Evolutionary conservation across 2,888 invertebrate species (phyloP).

Genomic region (Acrobasis suavella): DNA sequence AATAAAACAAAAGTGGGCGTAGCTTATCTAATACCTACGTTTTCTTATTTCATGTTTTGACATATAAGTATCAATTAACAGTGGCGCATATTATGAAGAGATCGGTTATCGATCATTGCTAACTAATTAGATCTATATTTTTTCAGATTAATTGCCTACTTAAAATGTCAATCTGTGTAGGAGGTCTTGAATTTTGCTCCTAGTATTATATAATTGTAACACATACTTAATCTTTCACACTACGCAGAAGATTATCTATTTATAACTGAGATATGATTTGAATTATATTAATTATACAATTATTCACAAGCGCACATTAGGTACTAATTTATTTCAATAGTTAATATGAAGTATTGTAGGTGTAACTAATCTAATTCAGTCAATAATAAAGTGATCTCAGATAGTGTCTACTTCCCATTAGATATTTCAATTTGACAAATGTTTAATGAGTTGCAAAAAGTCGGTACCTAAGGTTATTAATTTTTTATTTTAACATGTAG

Average conservation of each 20-base stretch:
- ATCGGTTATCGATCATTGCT: slow-evolving; percentile 33
- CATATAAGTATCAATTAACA: slow-evolving; percentile 35
- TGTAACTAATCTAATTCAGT: too few species aligned
- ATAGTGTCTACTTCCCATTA: background rate
- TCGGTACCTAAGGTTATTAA: background rate
- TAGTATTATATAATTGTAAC: too few species aligned
- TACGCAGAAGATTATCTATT: too few species aligned
- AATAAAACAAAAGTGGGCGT: slow-evolving; percentile 31
- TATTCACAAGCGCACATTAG: too few species aligned
- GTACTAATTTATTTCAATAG: too few species aligned
- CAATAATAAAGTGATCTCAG: background rate
- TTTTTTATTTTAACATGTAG: background rate
- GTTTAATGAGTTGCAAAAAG: background rate
- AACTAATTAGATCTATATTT: slow-evolving; percentile 17
- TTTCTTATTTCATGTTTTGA: slow-evolving; percentile 32
- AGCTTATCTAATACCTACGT: slow-evolving; percentile 20
- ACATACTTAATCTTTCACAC: too few species aligned
- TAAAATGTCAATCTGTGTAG: slow-evolving; percentile 26
- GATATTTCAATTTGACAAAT: background rate
- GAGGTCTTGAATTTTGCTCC: slow-evolving; percentile 17
- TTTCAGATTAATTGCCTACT: slow-evolving; percentile 17
- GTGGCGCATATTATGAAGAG: slow-evolving; percentile 28
- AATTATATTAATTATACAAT: too few species aligned
- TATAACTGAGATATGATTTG: too few species aligned
- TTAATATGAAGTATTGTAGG: too few species aligned